Conservation (phyloP, 2,888 invertebrate genomes). For the Scelioninae gen. 1 region DNA sequence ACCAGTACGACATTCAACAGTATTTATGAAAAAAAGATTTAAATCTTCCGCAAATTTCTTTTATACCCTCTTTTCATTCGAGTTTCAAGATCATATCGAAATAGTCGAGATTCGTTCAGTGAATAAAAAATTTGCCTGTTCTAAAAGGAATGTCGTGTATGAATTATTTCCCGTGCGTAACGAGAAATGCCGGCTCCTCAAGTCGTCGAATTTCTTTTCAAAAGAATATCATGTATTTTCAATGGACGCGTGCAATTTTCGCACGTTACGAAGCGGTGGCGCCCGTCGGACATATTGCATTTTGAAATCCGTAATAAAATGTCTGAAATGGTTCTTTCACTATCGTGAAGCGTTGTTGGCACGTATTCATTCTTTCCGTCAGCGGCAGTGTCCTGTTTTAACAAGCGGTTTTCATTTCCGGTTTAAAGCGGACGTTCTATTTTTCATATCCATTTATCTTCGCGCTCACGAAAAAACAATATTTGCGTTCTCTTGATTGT, state of each 20-base stretch:
- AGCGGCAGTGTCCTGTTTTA: constrained; percentile 56
- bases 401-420: constrained; percentile 69
- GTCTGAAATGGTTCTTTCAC: constrained; percentile 61
- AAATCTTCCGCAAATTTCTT: neutral
- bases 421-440: constrained; percentile 56
- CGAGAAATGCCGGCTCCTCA: constrained; percentile 33
- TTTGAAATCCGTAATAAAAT: constrained; percentile 65
- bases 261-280: constrained; percentile 44
- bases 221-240: constrained; percentile 42
- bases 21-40: neutral
- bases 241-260: constrained; percentile 53
- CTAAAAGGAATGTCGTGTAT: constrained; percentile 48
- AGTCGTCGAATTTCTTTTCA: constrained; percentile 46
- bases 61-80: neutral
- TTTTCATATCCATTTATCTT: constrained; percentile 62
- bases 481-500: constrained; percentile 40
- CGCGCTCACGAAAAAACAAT: constrained; percentile 46
- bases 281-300: constrained; percentile 47
- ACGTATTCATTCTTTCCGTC: constrained; percentile 61
- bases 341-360: constrained; percentile 53
- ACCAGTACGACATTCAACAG: too few species aligned
- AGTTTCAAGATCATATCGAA: constrained; percentile 8
- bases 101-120: constrained; percentile 25
- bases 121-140: constrained; percentile 30
- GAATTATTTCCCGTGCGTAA: constrained; percentile 49